Conservation (phyloP, 2,888 invertebrate species). For the Tridacna crocea region DNA sequence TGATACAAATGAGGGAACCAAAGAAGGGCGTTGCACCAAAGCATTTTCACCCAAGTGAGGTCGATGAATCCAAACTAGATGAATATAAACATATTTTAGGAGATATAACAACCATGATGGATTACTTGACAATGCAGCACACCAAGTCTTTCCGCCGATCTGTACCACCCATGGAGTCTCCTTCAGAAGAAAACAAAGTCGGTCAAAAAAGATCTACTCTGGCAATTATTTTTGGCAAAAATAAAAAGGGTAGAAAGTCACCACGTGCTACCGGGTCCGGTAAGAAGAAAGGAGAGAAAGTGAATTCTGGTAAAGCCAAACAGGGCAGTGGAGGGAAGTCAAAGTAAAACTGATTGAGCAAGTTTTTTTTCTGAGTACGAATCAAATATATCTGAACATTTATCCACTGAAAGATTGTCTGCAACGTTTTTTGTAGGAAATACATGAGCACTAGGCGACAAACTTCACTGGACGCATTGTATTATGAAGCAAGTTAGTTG, state of each 20-base stretch:
- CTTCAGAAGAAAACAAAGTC: conserved; percentile 33
- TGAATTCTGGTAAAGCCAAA: conserved; percentile 30
- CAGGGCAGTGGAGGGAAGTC: conserved; percentile 23
- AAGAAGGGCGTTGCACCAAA: conserved; percentile 60
- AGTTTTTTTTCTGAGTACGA: too few species aligned
- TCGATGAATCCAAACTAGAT: conserved; percentile 66
- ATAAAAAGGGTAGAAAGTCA: conserved; percentile 53
- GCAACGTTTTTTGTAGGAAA: too few species aligned
- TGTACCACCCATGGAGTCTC: conserved; percentile 63
- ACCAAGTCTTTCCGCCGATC: conserved; percentile 75
- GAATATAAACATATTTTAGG: conserved; percentile 63
- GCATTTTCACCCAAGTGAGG: conserved; percentile 68
- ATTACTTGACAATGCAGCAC: conserved; percentile 70
- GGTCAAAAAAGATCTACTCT: conserved; percentile 69
- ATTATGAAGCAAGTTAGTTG: too few species aligned
- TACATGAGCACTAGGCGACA: too few species aligned
- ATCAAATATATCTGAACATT: too few species aligned
- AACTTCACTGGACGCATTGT: too few species aligned
- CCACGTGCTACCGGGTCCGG: conserved; percentile 33
- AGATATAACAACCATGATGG: conserved; percentile 70
- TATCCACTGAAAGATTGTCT: too few species aligned
- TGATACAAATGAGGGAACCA: conserved; percentile 67
- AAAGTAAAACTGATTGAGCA: background rate
- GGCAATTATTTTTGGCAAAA: conserved; percentile 73
- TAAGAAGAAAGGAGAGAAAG: conserved; percentile 35